A percentile compares a stretch with the other conserved stretches of the same genome.
Evolutionary conservation across 2,888 invertebrate genomes (phyloP).

Genomic region (Pseudolycoriella hygida): DNA sequence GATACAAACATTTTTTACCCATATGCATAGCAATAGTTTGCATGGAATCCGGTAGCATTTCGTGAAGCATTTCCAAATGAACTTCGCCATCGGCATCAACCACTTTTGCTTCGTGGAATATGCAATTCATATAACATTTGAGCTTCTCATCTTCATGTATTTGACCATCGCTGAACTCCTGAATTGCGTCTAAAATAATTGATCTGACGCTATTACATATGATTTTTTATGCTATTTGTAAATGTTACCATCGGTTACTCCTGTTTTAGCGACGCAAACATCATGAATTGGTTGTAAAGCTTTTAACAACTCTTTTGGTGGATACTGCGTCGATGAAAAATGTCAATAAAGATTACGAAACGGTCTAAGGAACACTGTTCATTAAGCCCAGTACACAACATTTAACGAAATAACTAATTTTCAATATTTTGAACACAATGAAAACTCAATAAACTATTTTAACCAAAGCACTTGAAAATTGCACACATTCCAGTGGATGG

Average conservation of each 20-base stretch:
- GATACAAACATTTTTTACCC: conserved; percentile 21
- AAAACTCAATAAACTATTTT: too few relatives aligned
- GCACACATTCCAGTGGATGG: too few relatives aligned
- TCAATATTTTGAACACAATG: too few relatives aligned
- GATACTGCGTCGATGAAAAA: conserved; percentile 12
- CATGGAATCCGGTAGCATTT: conserved; percentile 14
- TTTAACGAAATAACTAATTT: too few relatives aligned
- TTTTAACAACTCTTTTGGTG: conserved; percentile 16
- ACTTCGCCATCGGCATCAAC: conserved; percentile 27
- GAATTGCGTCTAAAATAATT: conserved; percentile 15
- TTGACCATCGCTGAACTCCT: conserved; percentile 19
- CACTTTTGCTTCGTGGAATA: conserved; percentile 20
- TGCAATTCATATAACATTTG: conserved; percentile 21
- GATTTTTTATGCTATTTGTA: background rate
- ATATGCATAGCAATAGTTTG: conserved; percentile 21
- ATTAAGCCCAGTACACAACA: too few relatives aligned
- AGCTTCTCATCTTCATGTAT: conserved; percentile 18
- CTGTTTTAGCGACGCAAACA: conserved; percentile 16
- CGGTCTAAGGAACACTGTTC: too few relatives aligned
- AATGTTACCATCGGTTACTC: conserved; percentile 14
- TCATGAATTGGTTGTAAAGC: conserved; percentile 15
- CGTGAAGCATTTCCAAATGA: conserved; percentile 23
- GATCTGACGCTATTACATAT: too few relatives aligned
- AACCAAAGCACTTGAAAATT: too few relatives aligned
- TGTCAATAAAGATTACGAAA: too few relatives aligned